Percentiles rank a stretch among this genome's conserved stretches.
phyloP scores from a whole-genome alignment of 1,140 invertebrate genomes.

The Drosophila ananassae region DNA sequence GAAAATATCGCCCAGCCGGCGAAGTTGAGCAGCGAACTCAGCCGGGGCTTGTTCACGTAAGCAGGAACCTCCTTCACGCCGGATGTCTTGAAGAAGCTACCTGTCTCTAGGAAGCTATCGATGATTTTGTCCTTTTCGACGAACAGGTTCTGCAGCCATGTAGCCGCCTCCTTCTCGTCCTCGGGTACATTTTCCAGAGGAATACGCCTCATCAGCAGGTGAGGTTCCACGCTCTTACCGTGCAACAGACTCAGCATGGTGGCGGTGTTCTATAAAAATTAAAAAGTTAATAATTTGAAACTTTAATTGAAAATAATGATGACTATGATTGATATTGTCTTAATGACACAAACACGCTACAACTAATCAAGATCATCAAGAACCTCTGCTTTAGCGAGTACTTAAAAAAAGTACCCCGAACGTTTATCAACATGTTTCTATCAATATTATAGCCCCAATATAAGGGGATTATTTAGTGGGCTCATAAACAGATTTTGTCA shows the following conservation, averaged over 20 bases:
- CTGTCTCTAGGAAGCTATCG: slow-evolving; percentile 92
- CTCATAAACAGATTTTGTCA: slow-evolving; percentile 5
- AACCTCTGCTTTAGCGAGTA: background rate
- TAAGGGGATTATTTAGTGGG: slow-evolving; percentile 11
- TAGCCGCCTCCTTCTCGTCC: slow-evolving; percentile 90
- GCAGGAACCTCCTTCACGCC: slow-evolving; percentile 87
- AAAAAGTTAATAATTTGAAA: slow-evolving; percentile 11
- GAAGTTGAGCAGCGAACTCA: slow-evolving; percentile 89
- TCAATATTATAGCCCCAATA: background rate
- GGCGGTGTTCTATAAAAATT: slow-evolving; percentile 85
- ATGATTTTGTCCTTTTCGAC: slow-evolving; percentile 90
- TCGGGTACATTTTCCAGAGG: slow-evolving; percentile 92
- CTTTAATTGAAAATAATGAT: no score
- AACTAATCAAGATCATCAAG: no score
- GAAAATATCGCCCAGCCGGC: slow-evolving; percentile 89
- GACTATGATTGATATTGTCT: no score
- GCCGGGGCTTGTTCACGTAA: slow-evolving; percentile 86
- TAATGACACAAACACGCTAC: no score
- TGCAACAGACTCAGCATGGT: slow-evolving; percentile 93
- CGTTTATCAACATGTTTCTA: background rate
- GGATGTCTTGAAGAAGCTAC: slow-evolving; percentile 91
- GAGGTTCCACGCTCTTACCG: slow-evolving; percentile 90
- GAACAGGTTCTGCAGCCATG: slow-evolving; percentile 90
- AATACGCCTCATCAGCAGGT: slow-evolving; percentile 93
- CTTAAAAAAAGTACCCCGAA: background rate